Evolutionary conservation across 2,888 invertebrate genomes (phyloP).

Genomic region (Crocallis elinguaria): DNA sequence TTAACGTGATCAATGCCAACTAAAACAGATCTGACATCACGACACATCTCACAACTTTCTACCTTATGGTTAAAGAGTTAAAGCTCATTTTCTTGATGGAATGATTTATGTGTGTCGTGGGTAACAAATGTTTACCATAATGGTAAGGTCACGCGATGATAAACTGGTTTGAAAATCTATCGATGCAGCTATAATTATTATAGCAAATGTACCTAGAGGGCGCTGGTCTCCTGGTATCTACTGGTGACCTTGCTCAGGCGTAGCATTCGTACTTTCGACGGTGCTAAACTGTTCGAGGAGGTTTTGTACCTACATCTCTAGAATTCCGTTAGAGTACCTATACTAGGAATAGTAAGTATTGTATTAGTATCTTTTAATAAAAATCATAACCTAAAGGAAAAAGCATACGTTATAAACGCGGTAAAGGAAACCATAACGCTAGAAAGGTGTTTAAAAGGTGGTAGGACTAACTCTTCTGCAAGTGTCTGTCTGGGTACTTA

Average conservation of each 20-base stretch:
- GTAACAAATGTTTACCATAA: conserved; percentile 31
- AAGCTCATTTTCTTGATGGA: conserved; percentile 15
- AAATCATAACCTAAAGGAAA: too few relatives aligned
- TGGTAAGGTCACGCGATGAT: conserved; percentile 31
- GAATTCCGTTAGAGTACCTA: too few relatives aligned
- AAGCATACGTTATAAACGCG: too few relatives aligned
- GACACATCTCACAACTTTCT: conserved; percentile 9
- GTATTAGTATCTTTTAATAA: too few relatives aligned
- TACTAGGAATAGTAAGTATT: too few relatives aligned
- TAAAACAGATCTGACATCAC: conserved; percentile 33
- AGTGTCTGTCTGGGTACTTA: too few relatives aligned
- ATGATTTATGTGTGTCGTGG: conserved; percentile 26
- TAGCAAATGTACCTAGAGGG: conserved; percentile 12
- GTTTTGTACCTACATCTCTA: too few relatives aligned
- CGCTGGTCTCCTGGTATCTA: not conserved
- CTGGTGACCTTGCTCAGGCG: not conserved
- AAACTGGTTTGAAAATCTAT: conserved; percentile 22
- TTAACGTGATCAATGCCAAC: conserved; percentile 31
- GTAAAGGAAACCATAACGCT: too few relatives aligned
- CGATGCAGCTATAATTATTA: conserved; percentile 10
- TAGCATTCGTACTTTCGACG: too few relatives aligned
- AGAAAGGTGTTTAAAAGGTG: too few relatives aligned
- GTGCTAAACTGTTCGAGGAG: too few relatives aligned
- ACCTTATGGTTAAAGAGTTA: conserved; percentile 20
- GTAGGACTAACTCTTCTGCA: too few relatives aligned